A percentile compares a stretch with the other conserved stretches of the same genome.
Evolutionary conservation across 1,140 invertebrate genomes (phyloP).

Genomic region (Drosophila sulfurigaster): DNA sequence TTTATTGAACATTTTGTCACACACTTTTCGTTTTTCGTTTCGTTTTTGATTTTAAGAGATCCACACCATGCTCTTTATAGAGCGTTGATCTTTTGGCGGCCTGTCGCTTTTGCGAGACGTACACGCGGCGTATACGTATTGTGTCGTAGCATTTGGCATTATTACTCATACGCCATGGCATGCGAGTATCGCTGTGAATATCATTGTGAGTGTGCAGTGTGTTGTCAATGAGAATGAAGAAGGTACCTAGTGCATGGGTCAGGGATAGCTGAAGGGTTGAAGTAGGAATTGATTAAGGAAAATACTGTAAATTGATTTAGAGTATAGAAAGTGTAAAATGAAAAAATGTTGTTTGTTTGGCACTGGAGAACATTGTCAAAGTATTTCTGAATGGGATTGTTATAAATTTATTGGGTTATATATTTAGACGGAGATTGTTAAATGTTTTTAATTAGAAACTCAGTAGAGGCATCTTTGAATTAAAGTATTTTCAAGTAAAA

Average conservation of each 20-base stretch:
- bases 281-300: not conserved
- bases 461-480: too few species aligned
- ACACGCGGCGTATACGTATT: constrained; percentile 74
- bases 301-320: too few species aligned
- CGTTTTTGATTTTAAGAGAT: constrained; percentile 43
- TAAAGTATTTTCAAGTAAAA: too few species aligned
- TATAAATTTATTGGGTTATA: not conserved
- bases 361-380: not conserved
- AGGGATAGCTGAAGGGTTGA: not conserved
- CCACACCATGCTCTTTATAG: constrained; percentile 45
- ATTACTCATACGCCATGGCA: constrained; percentile 73
- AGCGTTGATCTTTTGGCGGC: constrained; percentile 52
- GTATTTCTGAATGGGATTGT: not conserved
- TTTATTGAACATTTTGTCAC: constrained; percentile 77
- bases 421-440: too few species aligned
- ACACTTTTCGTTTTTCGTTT: constrained; percentile 55
- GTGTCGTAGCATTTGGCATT: constrained; percentile 56
- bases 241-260: not conserved
- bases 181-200: constrained; percentile 30
- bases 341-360: not conserved
- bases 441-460: not conserved
- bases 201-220: not conserved
- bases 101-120: constrained; percentile 26
- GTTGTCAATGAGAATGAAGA: not conserved
- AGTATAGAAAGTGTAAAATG: not conserved